Base-by-base conservation (phyloP, 2,888 invertebrate genomes). In the Eueremaeus valkanovi region DNA sequence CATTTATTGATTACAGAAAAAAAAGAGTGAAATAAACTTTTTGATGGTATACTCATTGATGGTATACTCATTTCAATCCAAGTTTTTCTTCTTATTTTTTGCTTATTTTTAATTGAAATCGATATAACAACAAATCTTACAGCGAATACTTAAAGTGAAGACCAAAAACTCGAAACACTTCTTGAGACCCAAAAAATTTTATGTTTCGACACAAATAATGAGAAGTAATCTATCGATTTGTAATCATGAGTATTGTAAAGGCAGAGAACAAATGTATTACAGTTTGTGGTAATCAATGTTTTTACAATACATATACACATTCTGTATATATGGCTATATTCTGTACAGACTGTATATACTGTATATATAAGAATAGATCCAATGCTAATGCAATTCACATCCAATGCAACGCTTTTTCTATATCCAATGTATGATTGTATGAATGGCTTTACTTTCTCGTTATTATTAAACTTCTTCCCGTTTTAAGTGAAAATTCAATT, bases 251-350 rank as follows among this genome's bases (percentile, higher is more conserved):
- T 61, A 61, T 61, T 61, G 61, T 61, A n/a, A 49, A 49, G 21
- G 49, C 16, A 9, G 61, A 61, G 61, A n/a, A 61, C 61, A 61
- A 61, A 61, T 61, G 61, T n/a, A 61, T 31, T 61, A 29, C 61
- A 61, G 29, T 61, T 61, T 61, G 61, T 61, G 61, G 61, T 61
- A 61, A 61, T 61, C 61, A 61, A 61, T 61, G 61, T 61, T 31
- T 61, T 61, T 61, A n/a, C 29, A 58, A 58, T 58, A 58, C 29
- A 27, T 27, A 27, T 1, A 27, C 21, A 27, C 29, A 5, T 13
- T 58, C 29, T 58, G 3, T 21, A 13, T 27, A 24, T 27, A 16
- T 27, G 27, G 16, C 55, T 58, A 1, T 58, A 13, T 27, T 29
- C 1, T 13, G 8, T 11, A 27, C 6, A 11, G 27, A 21, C 21